Evolutionary conservation across 1,140 invertebrate genomes (phyloP).

Genomic region (Tribolium castaneum): DNA sequence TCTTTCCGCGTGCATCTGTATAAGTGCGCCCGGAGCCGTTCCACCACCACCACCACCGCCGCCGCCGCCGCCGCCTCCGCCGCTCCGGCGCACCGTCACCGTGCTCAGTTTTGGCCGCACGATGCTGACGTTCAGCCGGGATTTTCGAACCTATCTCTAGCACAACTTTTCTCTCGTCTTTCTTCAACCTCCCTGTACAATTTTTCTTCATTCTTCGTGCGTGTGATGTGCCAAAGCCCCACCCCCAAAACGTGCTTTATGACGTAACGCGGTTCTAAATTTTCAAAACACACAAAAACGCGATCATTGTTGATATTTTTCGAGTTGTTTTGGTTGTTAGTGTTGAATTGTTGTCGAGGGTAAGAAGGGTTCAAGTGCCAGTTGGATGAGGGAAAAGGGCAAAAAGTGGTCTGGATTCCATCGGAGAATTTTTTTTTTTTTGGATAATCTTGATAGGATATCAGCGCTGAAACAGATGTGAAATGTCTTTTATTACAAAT

Average conservation of each 20-base stretch:
- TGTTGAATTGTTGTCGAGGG: conserved; percentile 7
- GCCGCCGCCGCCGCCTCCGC: conserved; percentile 2
- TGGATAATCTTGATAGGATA: no score
- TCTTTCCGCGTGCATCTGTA: conserved; percentile 25
- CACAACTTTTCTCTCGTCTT: conserved; percentile 11
- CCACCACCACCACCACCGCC: background rate
- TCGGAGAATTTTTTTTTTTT: no score
- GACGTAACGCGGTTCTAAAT: conserved; percentile 34
- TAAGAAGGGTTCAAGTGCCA: background rate
- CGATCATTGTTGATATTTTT: conserved; percentile 12
- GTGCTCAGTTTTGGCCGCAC: conserved; percentile 38
- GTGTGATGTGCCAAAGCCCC: conserved; percentile 9
- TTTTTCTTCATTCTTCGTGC: background rate
- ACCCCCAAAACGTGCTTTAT: conserved; percentile 26
- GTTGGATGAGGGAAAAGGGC: no score
- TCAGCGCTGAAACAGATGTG: no score
- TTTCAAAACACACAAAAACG: background rate
- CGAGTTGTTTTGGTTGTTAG: conserved; percentile 8
- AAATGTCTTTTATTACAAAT: no score
- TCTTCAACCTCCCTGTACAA: background rate
- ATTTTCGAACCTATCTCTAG: conserved; percentile 29
- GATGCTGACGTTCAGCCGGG: conserved; percentile 36
- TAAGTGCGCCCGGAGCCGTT: background rate
- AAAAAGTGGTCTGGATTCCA: no score
- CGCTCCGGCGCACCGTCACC: background rate